Base-by-base conservation (phyloP, 2,797 vertebrate genomes). In the Heliangelus exortis region DNA sequence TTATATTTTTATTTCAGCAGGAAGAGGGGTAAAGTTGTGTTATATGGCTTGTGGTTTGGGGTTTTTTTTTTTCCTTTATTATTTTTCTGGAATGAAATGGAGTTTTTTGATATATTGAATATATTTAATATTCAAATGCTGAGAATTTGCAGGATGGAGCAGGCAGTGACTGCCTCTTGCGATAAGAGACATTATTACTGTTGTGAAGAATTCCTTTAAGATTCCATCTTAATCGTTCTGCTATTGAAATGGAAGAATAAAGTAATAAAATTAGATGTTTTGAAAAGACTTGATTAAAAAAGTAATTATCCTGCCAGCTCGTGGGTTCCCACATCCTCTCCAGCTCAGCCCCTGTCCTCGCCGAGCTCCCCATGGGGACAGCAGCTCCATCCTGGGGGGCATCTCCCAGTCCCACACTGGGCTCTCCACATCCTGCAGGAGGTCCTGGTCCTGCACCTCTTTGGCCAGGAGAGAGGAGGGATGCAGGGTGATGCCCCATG, bases 211-310 rank as follows among this genome's bases (percentile, higher is more conserved):
- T 97, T 95, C 95, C 96, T 97, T 97, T 94, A 96, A 97, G 96
- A 97, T 97, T 97, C 95, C 92, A 97, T 97, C 97, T 97, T 97
- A 97, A 97, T 97, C 96, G 11, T 95, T 95, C 94, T 66, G 39
- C 96, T 96, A 96, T 97, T 97, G 97, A 97, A 97, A 97, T 96
- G 83, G 94, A 96, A 97, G 97, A 97, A 96, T 97, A 96, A 97
- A 97, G 97, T 97, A 97, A 97, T 97, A 97, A 96, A 96, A 95
- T 95, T 94, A 95, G 91, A 92, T 94, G 91, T 96, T 92, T 95
- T 95, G 94, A 96, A 96, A 93, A 93, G 68, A 83, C 91, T 95
- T 96, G 95, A 97, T 97, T 96, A 96, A 96, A 96, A 96, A 97
- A 95, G 95, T 96, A 97, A 97, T 96, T 97, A 96, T 89, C 73